phyloP scores from a whole-genome alignment of 2,113 vertebrate genomes.

The Poeciliopsis prolifica region DNA sequence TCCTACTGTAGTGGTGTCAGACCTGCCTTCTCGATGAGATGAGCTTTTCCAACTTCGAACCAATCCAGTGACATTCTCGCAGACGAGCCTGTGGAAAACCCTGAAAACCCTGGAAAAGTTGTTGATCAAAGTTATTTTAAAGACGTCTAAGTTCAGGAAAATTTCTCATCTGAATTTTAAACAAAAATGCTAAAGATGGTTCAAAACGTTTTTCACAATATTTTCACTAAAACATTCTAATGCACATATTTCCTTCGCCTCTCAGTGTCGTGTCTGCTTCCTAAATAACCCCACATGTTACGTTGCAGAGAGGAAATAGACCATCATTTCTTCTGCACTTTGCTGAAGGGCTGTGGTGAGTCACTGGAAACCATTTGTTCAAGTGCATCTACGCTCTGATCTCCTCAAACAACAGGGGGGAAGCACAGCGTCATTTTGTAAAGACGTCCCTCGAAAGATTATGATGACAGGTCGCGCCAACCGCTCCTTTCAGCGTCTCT shows the following conservation, averaged over 20 bases:
- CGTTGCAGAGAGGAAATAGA: constrained; percentile 7
- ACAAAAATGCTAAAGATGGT: too few relatives aligned
- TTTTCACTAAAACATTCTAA: too few relatives aligned
- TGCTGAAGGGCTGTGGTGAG: constrained; percentile 1
- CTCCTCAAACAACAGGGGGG: constrained; percentile 24
- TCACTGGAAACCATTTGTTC: constrained; percentile 2
- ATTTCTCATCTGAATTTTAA: too few relatives aligned
- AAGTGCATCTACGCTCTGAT: constrained; percentile 15
- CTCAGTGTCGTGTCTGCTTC: neutral
- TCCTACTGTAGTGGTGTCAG: too few relatives aligned
- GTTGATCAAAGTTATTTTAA: too few relatives aligned
- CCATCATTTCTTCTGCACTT: neutral
- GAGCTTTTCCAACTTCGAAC: too few relatives aligned
- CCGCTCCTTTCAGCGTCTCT: constrained; percentile 19
- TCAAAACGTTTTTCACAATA: too few relatives aligned
- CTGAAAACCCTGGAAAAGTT: too few relatives aligned
- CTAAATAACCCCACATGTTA: neutral
- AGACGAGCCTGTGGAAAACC: too few relatives aligned
- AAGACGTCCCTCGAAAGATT: constrained; percentile 40
- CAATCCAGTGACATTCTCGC: too few relatives aligned
- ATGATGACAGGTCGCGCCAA: constrained; percentile 30
- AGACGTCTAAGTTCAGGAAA: too few relatives aligned
- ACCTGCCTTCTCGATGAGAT: too few relatives aligned
- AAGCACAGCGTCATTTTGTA: constrained; percentile 20
- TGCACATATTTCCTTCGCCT: neutral